These are phyloP conservation scores for Hypotaenidia okinawae DNA, from an alignment of 2,797 vertebrate species.

Conservation along the genomic window DNA sequence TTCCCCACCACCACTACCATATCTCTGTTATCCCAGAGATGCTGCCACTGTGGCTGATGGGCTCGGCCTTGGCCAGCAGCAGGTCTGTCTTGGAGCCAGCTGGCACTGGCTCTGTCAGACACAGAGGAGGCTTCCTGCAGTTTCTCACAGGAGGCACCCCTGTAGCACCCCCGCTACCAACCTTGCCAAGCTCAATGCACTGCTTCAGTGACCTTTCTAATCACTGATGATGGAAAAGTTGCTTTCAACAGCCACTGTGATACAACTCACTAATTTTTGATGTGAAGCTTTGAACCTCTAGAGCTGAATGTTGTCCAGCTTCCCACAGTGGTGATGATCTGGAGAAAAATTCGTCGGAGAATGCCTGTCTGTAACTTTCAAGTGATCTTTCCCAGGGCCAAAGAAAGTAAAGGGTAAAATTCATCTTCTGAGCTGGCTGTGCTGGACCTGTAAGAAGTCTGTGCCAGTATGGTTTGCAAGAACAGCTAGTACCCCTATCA, in stretches of 20 bases:
- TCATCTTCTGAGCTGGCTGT: not conserved
- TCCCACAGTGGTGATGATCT: not conserved
- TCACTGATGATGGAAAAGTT: not conserved
- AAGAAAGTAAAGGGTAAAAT: not conserved
- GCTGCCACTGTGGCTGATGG: not conserved
- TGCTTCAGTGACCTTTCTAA: not conserved
- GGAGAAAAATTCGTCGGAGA: not conserved
- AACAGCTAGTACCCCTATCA: not conserved
- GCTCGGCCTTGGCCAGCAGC: not conserved
- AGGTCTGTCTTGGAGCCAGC: not conserved
- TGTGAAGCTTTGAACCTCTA: not conserved
- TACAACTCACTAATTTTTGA: not conserved
- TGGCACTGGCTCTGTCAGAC: not conserved
- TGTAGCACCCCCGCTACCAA: not conserved
- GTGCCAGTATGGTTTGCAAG: not conserved
- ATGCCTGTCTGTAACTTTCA: not conserved
- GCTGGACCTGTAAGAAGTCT: not conserved
- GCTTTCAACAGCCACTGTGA: not conserved
- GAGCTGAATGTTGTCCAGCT: not conserved
- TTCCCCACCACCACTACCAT: no score
- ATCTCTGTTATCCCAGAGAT: not conserved
- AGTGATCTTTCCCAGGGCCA: not conserved
- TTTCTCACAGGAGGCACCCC: not conserved
- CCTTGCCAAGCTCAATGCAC: not conserved
- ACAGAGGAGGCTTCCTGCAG: not conserved